Evolutionary conservation across 2,113 vertebrate genomes (phyloP), one percentile per base, ranked within the genome.

Genomic region (Pitta sordida): DNA sequence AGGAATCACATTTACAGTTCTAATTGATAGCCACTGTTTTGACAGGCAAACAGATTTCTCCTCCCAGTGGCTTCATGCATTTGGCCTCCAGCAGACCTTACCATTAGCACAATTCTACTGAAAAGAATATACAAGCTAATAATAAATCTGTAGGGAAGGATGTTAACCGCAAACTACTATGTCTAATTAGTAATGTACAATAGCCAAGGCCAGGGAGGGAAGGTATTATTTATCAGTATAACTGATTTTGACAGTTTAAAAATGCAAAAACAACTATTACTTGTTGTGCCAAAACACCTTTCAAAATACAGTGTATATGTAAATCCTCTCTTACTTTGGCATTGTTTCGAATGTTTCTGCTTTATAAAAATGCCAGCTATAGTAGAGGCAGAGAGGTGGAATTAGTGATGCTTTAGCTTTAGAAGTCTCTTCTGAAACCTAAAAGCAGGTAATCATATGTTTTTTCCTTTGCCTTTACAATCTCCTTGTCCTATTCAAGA

Each of bases 21-120:
- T 96, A 96, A 97, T 95, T 97, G 95, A 97, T 90, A 95, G 82
- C 69, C 78, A 37, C 68, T 83, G 7, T 96, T 94, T 94, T 96
- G 97, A 97, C 92, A 96, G 84, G 90, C 79, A 91, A 74, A 86
- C 81, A 73, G 84, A 88, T 85, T 83, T 94, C 90, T 83, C 89
- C 81, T 95, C 94, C 92, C 91, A 64, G 67, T 80, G 90, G 86
- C 90, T 94, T 96, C 93, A n/a, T 51, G 59, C 77, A 85, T 17
- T 81, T 96, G 91, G 95, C 94, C 94, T 96, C 90, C 59, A 71
- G 83, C 94, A 94, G 96, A 97, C 88, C 85, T 96, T 86, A 95
- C 85, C 92, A 91, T 93, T 96, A 96, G 88, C 74, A 94, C 90
- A 96, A 76, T 80, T 48, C 80, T 93, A 65, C 79, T 69, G 60